Base-by-base conservation (phyloP, 2,888 invertebrate genomes). In the Drosophila bunnanda region DNA sequence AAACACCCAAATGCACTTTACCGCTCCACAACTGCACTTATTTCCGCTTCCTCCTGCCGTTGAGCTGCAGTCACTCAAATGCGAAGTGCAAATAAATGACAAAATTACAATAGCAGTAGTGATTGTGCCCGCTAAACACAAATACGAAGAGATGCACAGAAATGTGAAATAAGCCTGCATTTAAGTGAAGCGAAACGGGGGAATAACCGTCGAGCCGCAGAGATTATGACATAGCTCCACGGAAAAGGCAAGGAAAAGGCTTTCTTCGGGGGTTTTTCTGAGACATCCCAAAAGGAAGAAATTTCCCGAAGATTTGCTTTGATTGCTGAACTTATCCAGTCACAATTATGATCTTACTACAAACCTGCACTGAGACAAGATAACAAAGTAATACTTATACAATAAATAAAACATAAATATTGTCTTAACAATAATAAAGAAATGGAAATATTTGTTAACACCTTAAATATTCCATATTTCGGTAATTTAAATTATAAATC, bases 41-140 rank as follows among this genome's bases (percentile, higher is more conserved):
- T 82, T 85, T 83, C 86, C 88, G 83, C 83, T 83, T 88, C 83
- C 88, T 78, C 56, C 56, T 61, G 46, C n/a, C 65, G 43, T 15
- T 32, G 44, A 55, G 28, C 28, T 38, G 59, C 58, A 52, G 41
- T 73, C 82, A 82, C 69, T 85, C 71, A 69, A 74, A 70, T 85
- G 88, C 65, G 77, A 83, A 83, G 80, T 80, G 83, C 80, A 85
- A 83, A 88, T 73, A 88, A 82, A 85, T 88, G 83, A 83, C 86
- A 88, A 85, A 85, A 82, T 82, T 56, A 69, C 83, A 71, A 62
- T 61, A 78, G 71, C 66, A 61, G 60, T 66, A 61, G 60, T 66
- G 58, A 57, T 64, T 83, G 61, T 68, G 68, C 65, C 70, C 54
- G 70, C 68, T 69, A 67, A 48, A 39, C 50, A 38, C 39, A 67